Percentiles rank a stretch among this genome's conserved stretches.
These are phyloP conservation scores for Parambassis ranga DNA, from an alignment of 2,797 vertebrate species.

Conservation along the genomic window DNA sequence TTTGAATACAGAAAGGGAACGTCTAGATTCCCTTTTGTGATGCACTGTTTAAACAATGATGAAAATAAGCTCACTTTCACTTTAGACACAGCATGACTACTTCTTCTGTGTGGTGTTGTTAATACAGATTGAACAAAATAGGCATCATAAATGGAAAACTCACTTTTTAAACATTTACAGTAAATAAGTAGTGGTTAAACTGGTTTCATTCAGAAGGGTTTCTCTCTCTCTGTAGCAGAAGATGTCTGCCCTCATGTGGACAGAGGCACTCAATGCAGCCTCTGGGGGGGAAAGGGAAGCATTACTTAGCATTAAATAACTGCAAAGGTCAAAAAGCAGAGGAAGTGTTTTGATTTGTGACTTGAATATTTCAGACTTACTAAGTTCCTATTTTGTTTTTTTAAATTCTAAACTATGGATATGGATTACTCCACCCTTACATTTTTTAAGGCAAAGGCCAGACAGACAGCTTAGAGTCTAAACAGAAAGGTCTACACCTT, in stretches of 20 bases:
- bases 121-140: not conserved
- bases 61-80: not conserved
- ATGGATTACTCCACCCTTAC: too few species aligned
- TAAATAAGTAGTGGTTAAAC: slow-evolving; percentile 48
- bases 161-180: slow-evolving; percentile 46
- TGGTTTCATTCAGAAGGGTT: slow-evolving; percentile 27
- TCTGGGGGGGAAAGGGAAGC: slow-evolving; percentile 3
- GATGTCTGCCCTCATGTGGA: slow-evolving; percentile 63
- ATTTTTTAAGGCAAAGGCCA: too few species aligned
- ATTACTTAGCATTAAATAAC: not conserved
- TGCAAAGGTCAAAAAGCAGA: not conserved
- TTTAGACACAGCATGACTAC: not conserved
- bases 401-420: too few species aligned
- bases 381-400: too few species aligned
- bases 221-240: not conserved
- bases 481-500: too few species aligned
- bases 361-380: not conserved
- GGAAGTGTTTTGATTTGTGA: slow-evolving; percentile 45
- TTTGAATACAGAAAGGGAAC: slow-evolving; percentile 63
- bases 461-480: too few species aligned
- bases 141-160: not conserved
- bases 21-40: not conserved
- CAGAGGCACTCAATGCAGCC: slow-evolving; percentile 6
- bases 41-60: not conserved
- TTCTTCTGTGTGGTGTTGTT: not conserved